A percentile compares a stretch with the other conserved stretches of the same genome.
phyloP scores from a whole-genome alignment of 2,797 vertebrate species.

The Novumbra hubbsi region DNA sequence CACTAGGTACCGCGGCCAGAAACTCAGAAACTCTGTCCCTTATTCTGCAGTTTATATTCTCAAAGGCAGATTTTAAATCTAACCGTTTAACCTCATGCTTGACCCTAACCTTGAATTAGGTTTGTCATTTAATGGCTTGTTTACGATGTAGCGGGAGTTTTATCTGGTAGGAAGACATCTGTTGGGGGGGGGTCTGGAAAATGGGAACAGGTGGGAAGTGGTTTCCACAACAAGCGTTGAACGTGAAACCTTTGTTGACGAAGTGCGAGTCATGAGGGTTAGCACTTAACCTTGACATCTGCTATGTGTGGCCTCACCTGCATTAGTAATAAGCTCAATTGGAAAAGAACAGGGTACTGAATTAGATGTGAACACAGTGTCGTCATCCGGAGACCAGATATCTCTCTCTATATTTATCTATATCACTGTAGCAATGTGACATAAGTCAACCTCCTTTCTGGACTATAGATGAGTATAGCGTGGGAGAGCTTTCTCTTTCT shows the following conservation, averaged over 20 bases:
- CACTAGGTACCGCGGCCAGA: too few relatives aligned
- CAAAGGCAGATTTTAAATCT: too few relatives aligned
- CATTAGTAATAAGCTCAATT: not conserved
- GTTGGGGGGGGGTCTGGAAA: not conserved
- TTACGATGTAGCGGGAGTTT: not conserved
- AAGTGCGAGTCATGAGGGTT: slow-evolving; percentile 3
- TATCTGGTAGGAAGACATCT: not conserved
- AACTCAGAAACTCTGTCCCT: too few relatives aligned
- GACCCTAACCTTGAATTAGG: too few relatives aligned
- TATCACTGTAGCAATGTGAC: not conserved
- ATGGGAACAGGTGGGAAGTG: not conserved
- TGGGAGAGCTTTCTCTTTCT: not conserved
- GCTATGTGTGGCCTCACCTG: not conserved
- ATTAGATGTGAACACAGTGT: not conserved
- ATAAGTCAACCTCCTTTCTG: not conserved
- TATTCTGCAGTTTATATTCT: too few relatives aligned
- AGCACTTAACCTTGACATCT: not conserved
- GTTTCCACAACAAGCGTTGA: not conserved
- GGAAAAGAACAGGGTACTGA: not conserved
- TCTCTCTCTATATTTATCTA: too few relatives aligned
- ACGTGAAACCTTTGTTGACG: not conserved
- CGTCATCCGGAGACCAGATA: too few relatives aligned
- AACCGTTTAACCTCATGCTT: too few relatives aligned
- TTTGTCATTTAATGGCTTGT: too few relatives aligned
- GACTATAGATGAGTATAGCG: not conserved